Evolutionary conservation across 2,888 invertebrate species (phyloP), one percentile per base, ranked within the genome.

Genomic region (Gymnocheta viridis): DNA sequence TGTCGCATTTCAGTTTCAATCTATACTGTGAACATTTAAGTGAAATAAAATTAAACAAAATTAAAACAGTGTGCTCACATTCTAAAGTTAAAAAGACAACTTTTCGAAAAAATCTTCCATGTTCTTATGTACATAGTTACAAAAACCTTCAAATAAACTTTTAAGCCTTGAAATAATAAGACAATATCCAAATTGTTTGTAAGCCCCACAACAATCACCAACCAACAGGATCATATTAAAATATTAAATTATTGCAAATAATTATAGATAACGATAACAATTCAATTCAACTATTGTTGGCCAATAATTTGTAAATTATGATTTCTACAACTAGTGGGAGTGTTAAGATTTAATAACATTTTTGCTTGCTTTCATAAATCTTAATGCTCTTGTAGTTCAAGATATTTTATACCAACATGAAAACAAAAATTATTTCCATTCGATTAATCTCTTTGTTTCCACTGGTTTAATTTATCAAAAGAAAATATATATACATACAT

Each of bases 11-110:
- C 32, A 74, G 62, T 74, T 81, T 69, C 67, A 4, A 74, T 69
- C 60, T 54, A 22, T 44, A 10, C 17, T 24, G 54, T 78, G 64
- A 64, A 67, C 77, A 67, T 86, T 86, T 88, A 88, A 88, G 86
- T 89, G 87, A 88, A 80, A 67, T 44, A 73, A 35, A 32, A 62
- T 27, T 17, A 19, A 49, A 47, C 38, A 77, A 32, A 49, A 62
- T 56, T 35, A 4, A 70, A 67, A 38, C 58, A 49, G 27, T 38
- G 22, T 72, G 27, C 19, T 22, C 35, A 47, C 44, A 56, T 32
- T 41, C 19, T 32, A 24, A 49, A 38, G 19, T 29, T 32, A 27
- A 76, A 32, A 17, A 22, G 9, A 5, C 7, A 32, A 4, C 2
- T 32, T 9, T 38, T 38, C 7, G 2, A 10, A 10, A 38, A 38